Base-by-base conservation (phyloP, 2,113 vertebrate species). In the Ivindomyrus marchei region DNA sequence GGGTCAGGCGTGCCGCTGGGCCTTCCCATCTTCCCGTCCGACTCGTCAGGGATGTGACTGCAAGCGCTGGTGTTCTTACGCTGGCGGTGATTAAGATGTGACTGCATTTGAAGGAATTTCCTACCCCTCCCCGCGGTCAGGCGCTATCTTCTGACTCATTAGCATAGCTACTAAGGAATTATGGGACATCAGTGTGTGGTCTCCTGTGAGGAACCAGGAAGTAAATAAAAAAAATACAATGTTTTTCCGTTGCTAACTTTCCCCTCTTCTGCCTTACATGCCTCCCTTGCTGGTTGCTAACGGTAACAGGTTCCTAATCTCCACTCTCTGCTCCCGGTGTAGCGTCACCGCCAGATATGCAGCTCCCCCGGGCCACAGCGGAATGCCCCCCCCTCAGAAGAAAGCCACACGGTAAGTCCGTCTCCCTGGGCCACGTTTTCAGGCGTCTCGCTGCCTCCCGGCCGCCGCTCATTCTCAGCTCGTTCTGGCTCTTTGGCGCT, bases 321-420 rank as follows among this genome's bases (percentile, higher is more conserved):
- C 95, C 27, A 9, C 27, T 56, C 77, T 89, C 45, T 97, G 96
- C 95, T 84, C 96, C 93, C 95, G 97, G 95, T 94, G 94, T 96
- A 97, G 97, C 97, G 95, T 97, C 95, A 95, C 96, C 96, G 95
- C 97, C 95, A 97, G 96, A 96, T 97, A 97, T 95, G 95, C 97
- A 96, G 91, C 96, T 97, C 96, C 97, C 90, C 96, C 96, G 95
- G 96, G 97, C 95, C 97, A 97, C 95, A 96, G 96, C 96, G 97
- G 97, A 94, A 96, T 96, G 96, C 94, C 96, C 95, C 95, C 95
- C 94, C 96, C 94, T 96, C 97, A 97, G 94, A 97, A 97, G 97
- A 97, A 97, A 95, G 93, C 96, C 94, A 97, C 97, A 96, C 97
- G 97, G 97, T 97, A 95, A 97, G 97, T 96, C 95, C 45, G 1